phyloP scores from a whole-genome alignment of 2,797 vertebrate species.

The Anabacerthia variegaticeps region DNA sequence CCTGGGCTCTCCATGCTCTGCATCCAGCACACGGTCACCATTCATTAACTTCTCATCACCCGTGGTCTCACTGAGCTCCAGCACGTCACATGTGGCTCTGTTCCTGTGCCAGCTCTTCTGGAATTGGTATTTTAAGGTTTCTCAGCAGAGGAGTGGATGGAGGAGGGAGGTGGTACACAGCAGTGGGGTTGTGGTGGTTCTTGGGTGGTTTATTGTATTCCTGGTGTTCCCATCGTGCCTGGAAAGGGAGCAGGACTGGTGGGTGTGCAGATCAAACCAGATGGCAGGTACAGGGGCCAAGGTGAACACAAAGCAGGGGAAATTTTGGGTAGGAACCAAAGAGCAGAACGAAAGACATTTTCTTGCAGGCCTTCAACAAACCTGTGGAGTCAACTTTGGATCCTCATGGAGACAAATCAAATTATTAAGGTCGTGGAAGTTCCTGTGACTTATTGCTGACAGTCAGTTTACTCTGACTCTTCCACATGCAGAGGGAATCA shows the following conservation, averaged over 20 bases:
- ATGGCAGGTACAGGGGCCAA: not conserved
- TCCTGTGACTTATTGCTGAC: not conserved
- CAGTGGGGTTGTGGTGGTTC: not conserved
- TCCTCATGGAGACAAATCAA: not conserved
- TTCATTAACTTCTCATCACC: not conserved
- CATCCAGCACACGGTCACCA: not conserved
- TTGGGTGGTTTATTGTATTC: not conserved
- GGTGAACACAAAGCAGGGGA: not conserved
- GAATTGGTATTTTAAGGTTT: not conserved
- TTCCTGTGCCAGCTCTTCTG: not conserved
- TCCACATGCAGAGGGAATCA: not conserved
- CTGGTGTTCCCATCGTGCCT: not conserved
- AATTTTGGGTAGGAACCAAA: not conserved
- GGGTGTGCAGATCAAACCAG: not conserved
- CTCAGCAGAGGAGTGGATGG: not conserved
- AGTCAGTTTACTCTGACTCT: not conserved
- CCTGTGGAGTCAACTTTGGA: not conserved
- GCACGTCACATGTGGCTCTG: not conserved
- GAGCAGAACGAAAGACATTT: not conserved
- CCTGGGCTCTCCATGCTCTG: not conserved
- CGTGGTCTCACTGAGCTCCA: accelerated
- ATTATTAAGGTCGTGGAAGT: not conserved
- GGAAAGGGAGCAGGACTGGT: not conserved
- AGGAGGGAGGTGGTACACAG: not conserved
- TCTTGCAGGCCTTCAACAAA: not conserved